phyloP scores from a whole-genome alignment of 1,140 invertebrate genomes.

The Zophobas morio region DNA sequence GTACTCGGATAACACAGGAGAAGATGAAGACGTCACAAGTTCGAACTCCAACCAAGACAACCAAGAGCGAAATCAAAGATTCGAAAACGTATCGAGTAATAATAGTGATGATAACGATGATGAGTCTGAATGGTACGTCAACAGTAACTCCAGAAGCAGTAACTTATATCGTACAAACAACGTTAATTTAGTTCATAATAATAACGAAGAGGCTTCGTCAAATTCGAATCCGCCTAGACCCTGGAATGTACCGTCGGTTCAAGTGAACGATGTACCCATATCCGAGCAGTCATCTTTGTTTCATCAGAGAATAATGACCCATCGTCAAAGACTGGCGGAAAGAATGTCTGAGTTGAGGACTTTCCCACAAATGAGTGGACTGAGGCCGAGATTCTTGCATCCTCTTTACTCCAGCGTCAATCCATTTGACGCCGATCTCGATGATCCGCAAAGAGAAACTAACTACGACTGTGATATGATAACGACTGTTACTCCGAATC shows the following conservation, averaged over 20 bases:
- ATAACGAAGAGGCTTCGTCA: slow-evolving; percentile 43
- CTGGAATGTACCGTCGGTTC: slow-evolving; percentile 72
- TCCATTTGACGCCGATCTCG: slow-evolving; percentile 66
- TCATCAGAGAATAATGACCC: slow-evolving; percentile 48
- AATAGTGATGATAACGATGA: slow-evolving; percentile 49
- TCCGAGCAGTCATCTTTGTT: slow-evolving; percentile 47
- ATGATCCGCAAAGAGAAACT: slow-evolving; percentile 65
- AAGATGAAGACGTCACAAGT: slow-evolving; percentile 23
- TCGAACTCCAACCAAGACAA: slow-evolving; percentile 17
- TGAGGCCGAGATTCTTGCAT: slow-evolving; percentile 67
- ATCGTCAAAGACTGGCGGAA: slow-evolving; percentile 57
- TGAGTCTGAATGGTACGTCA: slow-evolving; percentile 53
- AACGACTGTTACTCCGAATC: slow-evolving; percentile 70
- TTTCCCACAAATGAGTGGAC: slow-evolving; percentile 57
- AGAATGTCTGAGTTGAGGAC: slow-evolving; percentile 57
- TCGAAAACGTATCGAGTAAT: slow-evolving; percentile 9
- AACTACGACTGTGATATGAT: slow-evolving; percentile 65
- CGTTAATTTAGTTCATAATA: slow-evolving; percentile 48
- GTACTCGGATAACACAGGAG: slow-evolving; percentile 48
- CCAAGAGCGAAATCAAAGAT: slow-evolving; percentile 3
- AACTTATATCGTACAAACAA: slow-evolving; percentile 57
- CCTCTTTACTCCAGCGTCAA: slow-evolving; percentile 65
- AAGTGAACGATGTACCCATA: slow-evolving; percentile 72
- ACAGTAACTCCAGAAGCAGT: slow-evolving; percentile 42
- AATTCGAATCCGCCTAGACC: slow-evolving; percentile 33